Evolutionary conservation across 1,140 invertebrate genomes (phyloP).

Genomic region (Heliconius himera): DNA sequence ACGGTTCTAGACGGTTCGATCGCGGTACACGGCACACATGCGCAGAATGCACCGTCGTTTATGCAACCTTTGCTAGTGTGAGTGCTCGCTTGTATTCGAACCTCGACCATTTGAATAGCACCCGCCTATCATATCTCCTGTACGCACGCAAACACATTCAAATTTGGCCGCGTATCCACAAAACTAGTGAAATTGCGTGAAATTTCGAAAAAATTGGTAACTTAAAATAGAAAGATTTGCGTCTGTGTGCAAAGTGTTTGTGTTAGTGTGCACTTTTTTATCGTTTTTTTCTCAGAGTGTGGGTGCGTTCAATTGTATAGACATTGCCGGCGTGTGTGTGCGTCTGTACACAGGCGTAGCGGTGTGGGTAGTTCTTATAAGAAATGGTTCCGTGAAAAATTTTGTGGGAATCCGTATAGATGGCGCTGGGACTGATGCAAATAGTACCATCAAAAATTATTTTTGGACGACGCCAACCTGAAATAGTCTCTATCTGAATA

Average conservation of each 20-base stretch:
- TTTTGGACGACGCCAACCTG: slow-evolving; percentile 29
- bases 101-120: slow-evolving; percentile 73
- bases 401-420: slow-evolving; percentile 75
- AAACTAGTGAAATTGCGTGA: slow-evolving; percentile 40
- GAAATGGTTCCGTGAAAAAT: slow-evolving; percentile 79
- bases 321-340: slow-evolving; percentile 34
- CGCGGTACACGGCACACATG: slow-evolving; percentile 60
- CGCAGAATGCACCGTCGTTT: slow-evolving; percentile 67
- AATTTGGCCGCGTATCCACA: slow-evolving; percentile 48
- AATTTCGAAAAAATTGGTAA: slow-evolving; percentile 46
- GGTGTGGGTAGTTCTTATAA: slow-evolving; percentile 76
- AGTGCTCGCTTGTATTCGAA: slow-evolving; percentile 68
- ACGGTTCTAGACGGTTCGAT: slow-evolving; percentile 49
- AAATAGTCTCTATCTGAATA: slow-evolving; percentile 10
- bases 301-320: slow-evolving; percentile 78
- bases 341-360: slow-evolving; percentile 1
- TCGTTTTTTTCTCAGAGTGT: slow-evolving; percentile 79
- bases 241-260: slow-evolving; percentile 55
- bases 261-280: slow-evolving; percentile 76
- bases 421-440: slow-evolving; percentile 71
- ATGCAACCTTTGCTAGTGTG: slow-evolving; percentile 55
- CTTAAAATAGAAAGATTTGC: slow-evolving; percentile 53
- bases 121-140: slow-evolving; percentile 65
- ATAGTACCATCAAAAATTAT: slow-evolving; percentile 69
- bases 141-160: slow-evolving; percentile 55